Percentiles rank a stretch among this genome's conserved stretches.
Evolutionary conservation across 92 coral and sea anemone species (phyloP).

Genomic region (Siderastrea siderea): DNA sequence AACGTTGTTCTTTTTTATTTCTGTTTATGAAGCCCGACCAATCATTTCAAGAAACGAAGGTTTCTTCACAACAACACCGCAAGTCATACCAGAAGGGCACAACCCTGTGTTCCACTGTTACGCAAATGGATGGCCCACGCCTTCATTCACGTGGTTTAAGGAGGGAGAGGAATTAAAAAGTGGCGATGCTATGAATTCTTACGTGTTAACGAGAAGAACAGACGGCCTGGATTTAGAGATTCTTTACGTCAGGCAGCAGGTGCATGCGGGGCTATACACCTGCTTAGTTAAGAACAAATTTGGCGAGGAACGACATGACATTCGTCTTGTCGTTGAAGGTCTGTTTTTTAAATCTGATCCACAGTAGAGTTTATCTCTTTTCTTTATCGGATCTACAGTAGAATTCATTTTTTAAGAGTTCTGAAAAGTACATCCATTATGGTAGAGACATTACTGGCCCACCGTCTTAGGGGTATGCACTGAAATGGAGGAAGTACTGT

Average conservation of each 20-base stretch:
- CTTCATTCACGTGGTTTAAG: conserved; percentile 65
- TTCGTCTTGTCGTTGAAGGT: conserved; percentile 17
- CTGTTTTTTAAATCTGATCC: neutral
- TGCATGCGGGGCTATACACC: conserved; percentile 31
- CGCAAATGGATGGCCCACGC: conserved; percentile 82
- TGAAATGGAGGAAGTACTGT: too few species aligned
- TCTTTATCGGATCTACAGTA: too few species aligned
- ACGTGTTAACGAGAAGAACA: neutral
- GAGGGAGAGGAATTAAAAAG: conserved; percentile 28
- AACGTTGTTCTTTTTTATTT: neutral
- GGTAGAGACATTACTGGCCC: too few species aligned
- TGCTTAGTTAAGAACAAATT: conserved; percentile 29
- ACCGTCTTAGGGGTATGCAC: too few species aligned
- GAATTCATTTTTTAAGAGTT: too few species aligned
- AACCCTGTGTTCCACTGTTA: conserved; percentile 55
- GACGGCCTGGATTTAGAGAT: conserved; percentile 39
- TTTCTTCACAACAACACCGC: conserved; percentile 51
- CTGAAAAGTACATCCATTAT: too few species aligned
- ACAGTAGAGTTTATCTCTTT: neutral
- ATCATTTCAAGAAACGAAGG: conserved; percentile 12
- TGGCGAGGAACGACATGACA: conserved; percentile 14
- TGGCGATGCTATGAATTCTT: conserved; percentile 23
- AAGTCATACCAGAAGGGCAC: conserved; percentile 20
- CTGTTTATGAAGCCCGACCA: conserved; percentile 9
- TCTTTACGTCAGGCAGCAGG: conserved; percentile 7